These are phyloP conservation scores for Darevskia nairensis DNA, from an alignment of 2,797 vertebrate species.

Conservation along the genomic window DNA sequence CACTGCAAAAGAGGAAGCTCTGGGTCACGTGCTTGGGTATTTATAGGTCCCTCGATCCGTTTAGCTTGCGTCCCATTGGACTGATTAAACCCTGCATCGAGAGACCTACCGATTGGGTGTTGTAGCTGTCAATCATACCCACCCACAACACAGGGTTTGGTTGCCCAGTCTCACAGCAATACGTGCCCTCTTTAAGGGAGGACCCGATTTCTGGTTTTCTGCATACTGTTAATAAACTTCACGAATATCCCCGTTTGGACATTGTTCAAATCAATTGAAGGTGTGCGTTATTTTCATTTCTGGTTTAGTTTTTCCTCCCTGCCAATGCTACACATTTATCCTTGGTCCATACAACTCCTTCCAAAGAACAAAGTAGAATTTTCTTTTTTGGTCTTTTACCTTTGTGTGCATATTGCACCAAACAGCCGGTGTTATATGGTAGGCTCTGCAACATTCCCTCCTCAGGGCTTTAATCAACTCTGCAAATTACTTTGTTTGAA, in stretches of 20 bases:
- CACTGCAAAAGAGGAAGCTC: too few relatives aligned
- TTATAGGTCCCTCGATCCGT: too few relatives aligned
- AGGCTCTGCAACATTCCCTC: constrained; percentile 3
- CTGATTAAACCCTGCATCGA: too few relatives aligned
- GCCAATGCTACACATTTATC: background rate
- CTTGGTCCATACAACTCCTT: background rate
- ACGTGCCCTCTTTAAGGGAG: too few relatives aligned
- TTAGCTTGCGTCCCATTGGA: too few relatives aligned
- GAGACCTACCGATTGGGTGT: too few relatives aligned
- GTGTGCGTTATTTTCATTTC: background rate
- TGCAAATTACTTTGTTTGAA: constrained; percentile 34
- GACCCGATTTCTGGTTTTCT: background rate
- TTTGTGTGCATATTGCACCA: background rate
- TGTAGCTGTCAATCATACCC: too few relatives aligned
- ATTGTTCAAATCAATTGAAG: background rate
- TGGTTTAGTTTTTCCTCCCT: background rate
- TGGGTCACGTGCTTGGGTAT: too few relatives aligned
- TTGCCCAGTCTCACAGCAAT: too few relatives aligned
- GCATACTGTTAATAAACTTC: background rate
- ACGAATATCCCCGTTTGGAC: background rate
- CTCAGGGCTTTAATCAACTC: constrained; percentile 30
- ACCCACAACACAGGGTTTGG: too few relatives aligned
- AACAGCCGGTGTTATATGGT: background rate
- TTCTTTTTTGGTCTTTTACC: background rate
- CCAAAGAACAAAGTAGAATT: constrained; percentile 3